phyloP scores from a whole-genome alignment of 1,140 invertebrate genomes.

The Diabrotica undecimpunctata region DNA sequence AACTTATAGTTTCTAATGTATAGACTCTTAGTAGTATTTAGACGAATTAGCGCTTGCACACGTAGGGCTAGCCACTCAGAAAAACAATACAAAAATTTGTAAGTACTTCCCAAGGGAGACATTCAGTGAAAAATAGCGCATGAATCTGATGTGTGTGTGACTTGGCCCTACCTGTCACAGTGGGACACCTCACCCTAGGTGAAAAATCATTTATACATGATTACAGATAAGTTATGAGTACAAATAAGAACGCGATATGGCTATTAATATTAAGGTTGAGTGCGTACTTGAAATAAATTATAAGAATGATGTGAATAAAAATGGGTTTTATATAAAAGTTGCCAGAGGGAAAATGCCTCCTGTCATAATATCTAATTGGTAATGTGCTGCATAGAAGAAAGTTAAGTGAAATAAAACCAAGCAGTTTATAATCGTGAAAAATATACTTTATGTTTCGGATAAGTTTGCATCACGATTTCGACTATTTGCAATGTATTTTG shows the following conservation, averaged over 20 bases:
- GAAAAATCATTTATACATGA: constrained; percentile 30
- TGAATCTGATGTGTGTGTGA: constrained; percentile 19
- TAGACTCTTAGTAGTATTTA: no score
- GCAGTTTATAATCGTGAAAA: no score
- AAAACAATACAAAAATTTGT: constrained; percentile 30
- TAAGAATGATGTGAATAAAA: neutral
- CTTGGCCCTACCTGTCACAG: constrained; percentile 22
- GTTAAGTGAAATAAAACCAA: no score
- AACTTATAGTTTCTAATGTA: no score
- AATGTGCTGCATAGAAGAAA: no score
- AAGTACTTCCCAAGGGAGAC: constrained; percentile 20
- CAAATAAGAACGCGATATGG: constrained; percentile 17
- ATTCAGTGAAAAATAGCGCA: constrained; percentile 6
- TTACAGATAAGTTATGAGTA: constrained; percentile 27
- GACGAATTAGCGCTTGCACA: no score
- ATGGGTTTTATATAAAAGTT: no score
- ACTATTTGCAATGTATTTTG: no score
- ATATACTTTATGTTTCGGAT: no score
- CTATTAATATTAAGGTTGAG: constrained; percentile 17
- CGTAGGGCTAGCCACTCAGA: constrained; percentile 3
- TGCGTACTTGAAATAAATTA: constrained; percentile 12
- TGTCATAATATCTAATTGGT: no score
- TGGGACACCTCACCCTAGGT: constrained; percentile 29
- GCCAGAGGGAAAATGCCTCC: no score
- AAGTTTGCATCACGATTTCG: no score